These are phyloP conservation scores for Lithobates pipiens DNA, from an alignment of 2,797 vertebrate genomes.

Conservation along the genomic window DNA sequence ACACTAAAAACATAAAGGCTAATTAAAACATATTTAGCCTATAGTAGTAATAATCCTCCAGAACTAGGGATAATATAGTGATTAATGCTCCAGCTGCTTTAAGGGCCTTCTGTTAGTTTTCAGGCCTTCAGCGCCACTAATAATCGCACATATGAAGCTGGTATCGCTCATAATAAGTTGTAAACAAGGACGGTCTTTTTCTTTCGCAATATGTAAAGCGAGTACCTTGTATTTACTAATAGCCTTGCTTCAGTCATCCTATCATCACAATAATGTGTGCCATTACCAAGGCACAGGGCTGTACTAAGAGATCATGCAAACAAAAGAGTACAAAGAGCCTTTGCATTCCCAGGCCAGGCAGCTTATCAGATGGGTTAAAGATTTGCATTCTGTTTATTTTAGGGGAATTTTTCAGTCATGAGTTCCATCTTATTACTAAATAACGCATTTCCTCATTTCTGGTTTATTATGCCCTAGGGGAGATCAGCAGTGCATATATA, in stretches of 20 bases:
- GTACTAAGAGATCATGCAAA: conserved; percentile 52
- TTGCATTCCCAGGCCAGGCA: conserved; percentile 49
- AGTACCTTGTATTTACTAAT: conserved; percentile 32
- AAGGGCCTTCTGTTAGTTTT: conserved; percentile 46
- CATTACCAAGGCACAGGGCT: conserved; percentile 46
- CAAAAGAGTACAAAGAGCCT: conserved; percentile 58
- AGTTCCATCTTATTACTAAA: conserved; percentile 50
- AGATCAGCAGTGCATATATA: conserved; percentile 41
- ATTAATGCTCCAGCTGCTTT: conserved; percentile 47
- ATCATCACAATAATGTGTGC: conserved; percentile 51
- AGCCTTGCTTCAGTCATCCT: conserved; percentile 25
- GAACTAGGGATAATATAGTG: conserved; percentile 51
- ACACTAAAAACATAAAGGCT: conserved; percentile 50
- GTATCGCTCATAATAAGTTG: conserved; percentile 2
- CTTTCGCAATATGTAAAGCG: conserved; percentile 5
- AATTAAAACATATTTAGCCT: conserved; percentile 56
- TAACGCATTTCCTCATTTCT: conserved; percentile 54
- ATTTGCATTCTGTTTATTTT: conserved; percentile 62
- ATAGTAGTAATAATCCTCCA: conserved; percentile 46
- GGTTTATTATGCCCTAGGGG: conserved; percentile 47
- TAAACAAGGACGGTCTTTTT: conserved; percentile 8
- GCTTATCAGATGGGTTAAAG: conserved; percentile 54
- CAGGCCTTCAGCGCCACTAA: conserved; percentile 45
- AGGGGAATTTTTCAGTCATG: conserved; percentile 50
- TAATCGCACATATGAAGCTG: conserved; percentile 24